Percentiles rank a stretch among this genome's conserved stretches.
These are phyloP conservation scores for Mus pahari DNA, from an alignment of 2,113 vertebrate genomes.

Conservation along the genomic window DNA sequence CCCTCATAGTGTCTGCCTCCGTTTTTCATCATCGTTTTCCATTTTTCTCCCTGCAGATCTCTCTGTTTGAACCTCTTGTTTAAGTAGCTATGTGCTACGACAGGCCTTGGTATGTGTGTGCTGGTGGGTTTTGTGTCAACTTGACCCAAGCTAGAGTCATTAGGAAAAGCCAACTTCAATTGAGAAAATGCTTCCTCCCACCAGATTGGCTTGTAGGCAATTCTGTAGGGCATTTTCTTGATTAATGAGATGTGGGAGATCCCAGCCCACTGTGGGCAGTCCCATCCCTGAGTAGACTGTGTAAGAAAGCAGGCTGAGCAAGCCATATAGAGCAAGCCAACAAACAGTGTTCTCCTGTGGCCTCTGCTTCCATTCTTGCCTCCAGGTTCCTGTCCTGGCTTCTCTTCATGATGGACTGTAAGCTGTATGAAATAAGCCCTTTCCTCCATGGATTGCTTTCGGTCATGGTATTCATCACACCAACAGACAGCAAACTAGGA, in stretches of 20 bases:
- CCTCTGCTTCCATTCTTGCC: not conserved
- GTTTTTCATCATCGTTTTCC: not conserved
- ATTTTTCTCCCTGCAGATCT: not conserved
- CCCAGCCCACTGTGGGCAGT: not conserved
- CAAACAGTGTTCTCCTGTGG: not conserved
- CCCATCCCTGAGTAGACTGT: not conserved
- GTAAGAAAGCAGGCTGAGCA: not conserved
- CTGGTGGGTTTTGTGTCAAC: not conserved
- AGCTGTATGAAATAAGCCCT: not conserved
- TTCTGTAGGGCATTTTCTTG: not conserved
- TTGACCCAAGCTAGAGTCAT: not conserved
- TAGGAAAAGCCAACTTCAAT: not conserved
- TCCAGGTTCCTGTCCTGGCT: not conserved
- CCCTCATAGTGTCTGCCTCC: not conserved
- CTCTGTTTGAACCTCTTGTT: conserved; percentile 2
- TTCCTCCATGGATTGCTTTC: not conserved
- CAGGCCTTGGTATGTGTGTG: not conserved
- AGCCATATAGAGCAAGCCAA: not conserved
- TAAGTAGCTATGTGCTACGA: conserved; percentile 25
- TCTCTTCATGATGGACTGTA: not conserved
- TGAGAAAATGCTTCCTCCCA: not conserved
- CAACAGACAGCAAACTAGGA: not conserved
- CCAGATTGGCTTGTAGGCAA: not conserved
- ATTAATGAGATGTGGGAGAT: not conserved
- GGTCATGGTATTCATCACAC: not conserved